phyloP scores from a whole-genome alignment of 2,888 invertebrate species.

The Andrena praecox region DNA sequence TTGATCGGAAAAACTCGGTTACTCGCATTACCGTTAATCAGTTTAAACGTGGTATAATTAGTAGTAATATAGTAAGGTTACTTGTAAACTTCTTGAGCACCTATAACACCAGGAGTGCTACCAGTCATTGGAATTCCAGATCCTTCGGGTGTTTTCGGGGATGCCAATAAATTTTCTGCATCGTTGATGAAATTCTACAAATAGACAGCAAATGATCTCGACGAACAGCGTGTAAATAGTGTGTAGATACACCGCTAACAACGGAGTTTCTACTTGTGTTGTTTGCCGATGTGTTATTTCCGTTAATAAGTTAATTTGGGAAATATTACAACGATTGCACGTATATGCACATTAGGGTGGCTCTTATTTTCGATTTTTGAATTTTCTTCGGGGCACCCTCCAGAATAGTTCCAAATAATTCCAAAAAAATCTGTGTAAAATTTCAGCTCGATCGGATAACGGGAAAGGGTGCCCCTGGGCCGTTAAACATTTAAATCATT shows the following conservation, averaged over 20 bases:
- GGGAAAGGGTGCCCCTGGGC: no score
- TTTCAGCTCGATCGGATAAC: no score
- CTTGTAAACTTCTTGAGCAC: constrained; percentile 99
- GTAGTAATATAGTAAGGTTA: constrained; percentile 78
- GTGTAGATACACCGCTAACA: no score
- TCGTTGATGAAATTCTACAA: constrained; percentile 91
- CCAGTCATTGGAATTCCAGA: constrained; percentile 85
- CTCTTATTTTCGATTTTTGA: no score
- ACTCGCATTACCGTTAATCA: background rate
- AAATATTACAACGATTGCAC: background rate
- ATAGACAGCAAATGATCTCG: background rate
- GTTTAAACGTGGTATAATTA: background rate
- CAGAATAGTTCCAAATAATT: no score
- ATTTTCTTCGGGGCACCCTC: no score
- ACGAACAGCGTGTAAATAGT: background rate
- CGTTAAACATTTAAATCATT: no score
- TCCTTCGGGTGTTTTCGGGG: constrained; percentile 90
- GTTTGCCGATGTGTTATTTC: background rate
- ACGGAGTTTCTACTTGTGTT: no score
- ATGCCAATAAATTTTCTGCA: constrained; percentile 92
- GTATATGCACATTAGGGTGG: no score
- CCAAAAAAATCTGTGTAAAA: no score
- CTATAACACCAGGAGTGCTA: constrained; percentile 97
- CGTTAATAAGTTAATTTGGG: background rate
- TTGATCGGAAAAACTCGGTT: background rate